phyloP scores from a whole-genome alignment of 2,888 invertebrate genomes.

The Clanis bilineata region DNA sequence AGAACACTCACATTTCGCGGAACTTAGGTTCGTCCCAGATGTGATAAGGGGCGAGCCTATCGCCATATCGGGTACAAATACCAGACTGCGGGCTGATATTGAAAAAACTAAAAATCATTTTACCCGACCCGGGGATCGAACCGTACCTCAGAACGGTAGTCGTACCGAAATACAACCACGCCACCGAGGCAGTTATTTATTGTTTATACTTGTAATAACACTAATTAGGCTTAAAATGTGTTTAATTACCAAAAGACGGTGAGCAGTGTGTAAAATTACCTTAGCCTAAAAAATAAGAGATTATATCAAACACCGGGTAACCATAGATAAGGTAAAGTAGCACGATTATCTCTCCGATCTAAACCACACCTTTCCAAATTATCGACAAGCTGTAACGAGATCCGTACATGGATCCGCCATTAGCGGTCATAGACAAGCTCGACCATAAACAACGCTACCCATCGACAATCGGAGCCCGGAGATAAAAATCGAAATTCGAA shows the following conservation, averaged over 20 bases:
- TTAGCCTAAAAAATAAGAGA: not conserved
- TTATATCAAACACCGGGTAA: slow-evolving; percentile 20
- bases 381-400: slow-evolving; percentile 64
- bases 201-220: not conserved
- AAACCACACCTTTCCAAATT: slow-evolving; percentile 48
- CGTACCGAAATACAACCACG: no score
- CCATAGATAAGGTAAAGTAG: slow-evolving; percentile 12
- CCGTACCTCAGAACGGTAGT: no score
- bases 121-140: no score
- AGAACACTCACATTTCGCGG: no score
- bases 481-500: slow-evolving; percentile 64
- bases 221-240: not conserved
- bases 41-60: no score
- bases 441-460: slow-evolving; percentile 32
- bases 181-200: not conserved
- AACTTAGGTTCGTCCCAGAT: no score
- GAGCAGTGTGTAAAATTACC: not conserved
- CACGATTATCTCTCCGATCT: slow-evolving; percentile 15
- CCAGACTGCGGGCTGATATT: no score
- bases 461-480: slow-evolving; percentile 64
- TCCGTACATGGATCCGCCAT: slow-evolving; percentile 72
- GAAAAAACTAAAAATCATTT: no score
- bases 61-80: no score
- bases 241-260: not conserved
- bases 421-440: slow-evolving; percentile 54